Percentiles rank a stretch among this genome's conserved stretches.
Conservation (phyloP, 2,888 invertebrate species). For the Drosophila picticornis region DNA sequence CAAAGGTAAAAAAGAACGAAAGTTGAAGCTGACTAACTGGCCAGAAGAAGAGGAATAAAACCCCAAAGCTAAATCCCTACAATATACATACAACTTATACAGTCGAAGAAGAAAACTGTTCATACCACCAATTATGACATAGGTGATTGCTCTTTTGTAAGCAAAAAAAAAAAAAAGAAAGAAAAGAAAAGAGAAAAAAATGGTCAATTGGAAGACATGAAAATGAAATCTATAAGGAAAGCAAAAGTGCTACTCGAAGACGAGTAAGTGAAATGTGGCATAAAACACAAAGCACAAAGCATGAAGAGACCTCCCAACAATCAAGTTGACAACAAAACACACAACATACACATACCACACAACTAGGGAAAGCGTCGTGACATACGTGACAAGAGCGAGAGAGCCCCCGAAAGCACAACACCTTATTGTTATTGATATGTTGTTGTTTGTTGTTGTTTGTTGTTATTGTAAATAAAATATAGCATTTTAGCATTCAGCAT, state of each 20-base stretch:
- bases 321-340: slow-evolving; percentile 2
- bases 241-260: slow-evolving; percentile 5
- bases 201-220: background rate
- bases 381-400: slow-evolving; percentile 3
- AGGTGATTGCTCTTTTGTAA: background rate
- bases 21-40: background rate
- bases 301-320: background rate
- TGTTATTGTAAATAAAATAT: background rate
- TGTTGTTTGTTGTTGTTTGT: background rate
- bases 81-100: background rate
- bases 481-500: background rate
- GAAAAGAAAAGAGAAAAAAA: background rate
- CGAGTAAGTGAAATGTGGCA: slow-evolving; percentile 9
- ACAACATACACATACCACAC: background rate
- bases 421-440: background rate
- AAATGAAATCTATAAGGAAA: slow-evolving; percentile 9
- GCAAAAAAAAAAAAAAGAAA: background rate
- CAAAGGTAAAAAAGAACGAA: background rate
- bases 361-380: slow-evolving; percentile 9
- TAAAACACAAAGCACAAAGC: slow-evolving; percentile 3
- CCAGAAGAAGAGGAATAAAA: background rate
- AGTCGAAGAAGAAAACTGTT: background rate
- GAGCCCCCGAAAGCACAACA: background rate
- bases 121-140: slow-evolving; percentile 2
- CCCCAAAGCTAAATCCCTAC: background rate